Percentiles rank a stretch among this genome's conserved stretches.
Evolutionary conservation across 1,140 invertebrate genomes (phyloP).

Genomic region (Oncopeltus fasciatus): DNA sequence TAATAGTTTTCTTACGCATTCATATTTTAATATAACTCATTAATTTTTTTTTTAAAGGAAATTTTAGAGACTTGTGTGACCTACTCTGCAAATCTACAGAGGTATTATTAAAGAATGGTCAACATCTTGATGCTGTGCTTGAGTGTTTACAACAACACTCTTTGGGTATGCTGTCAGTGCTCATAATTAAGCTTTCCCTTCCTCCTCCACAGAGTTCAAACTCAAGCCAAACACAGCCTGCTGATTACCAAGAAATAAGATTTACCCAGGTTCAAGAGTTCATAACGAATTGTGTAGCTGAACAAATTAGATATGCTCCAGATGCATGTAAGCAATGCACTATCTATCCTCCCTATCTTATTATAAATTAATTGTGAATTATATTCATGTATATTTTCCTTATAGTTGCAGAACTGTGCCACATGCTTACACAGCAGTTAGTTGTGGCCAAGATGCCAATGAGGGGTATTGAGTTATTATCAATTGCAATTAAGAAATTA

Average conservation of each 20-base stretch:
- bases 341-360: no score
- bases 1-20: no score
- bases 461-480: constrained; percentile 68
- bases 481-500: constrained; percentile 75
- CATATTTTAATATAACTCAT: no score
- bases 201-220: constrained; percentile 6
- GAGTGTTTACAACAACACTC: constrained; percentile 83
- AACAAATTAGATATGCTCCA: constrained; percentile 71
- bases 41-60: constrained; percentile 63
- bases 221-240: constrained; percentile 11
- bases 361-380: background rate
- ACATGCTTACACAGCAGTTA: constrained; percentile 61
- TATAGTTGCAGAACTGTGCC: constrained; percentile 77
- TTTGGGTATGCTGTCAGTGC: constrained; percentile 68
- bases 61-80: constrained; percentile 64
- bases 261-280: constrained; percentile 65
- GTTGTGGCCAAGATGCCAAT: constrained; percentile 62
- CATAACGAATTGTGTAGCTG: constrained; percentile 66
- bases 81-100: constrained; percentile 66
- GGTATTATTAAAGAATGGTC: constrained; percentile 61
- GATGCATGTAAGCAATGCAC: constrained; percentile 59
- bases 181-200: constrained; percentile 48
- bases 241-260: constrained; percentile 33
- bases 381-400: constrained; percentile 14
- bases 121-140: constrained; percentile 74